Evolutionary conservation across 2,888 invertebrate species (phyloP), one percentile per base, ranked within the genome.

Genomic region (Geophilus truncorum): DNA sequence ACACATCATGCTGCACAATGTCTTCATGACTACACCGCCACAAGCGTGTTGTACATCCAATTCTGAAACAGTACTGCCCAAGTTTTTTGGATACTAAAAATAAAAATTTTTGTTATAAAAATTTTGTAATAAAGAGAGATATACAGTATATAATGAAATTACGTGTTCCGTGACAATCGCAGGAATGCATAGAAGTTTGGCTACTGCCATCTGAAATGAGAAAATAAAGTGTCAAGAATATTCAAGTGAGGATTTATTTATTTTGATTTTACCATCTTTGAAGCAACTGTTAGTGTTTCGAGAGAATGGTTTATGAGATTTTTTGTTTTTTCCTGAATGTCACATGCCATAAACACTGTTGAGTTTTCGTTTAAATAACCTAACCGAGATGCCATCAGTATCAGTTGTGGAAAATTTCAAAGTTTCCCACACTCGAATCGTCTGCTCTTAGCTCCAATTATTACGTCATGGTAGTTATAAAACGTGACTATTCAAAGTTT

Each of bases 1-100:
- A 18, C 91, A 90, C 32, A 90, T 86, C 94, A 95, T 94, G 77
- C 93, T 93, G 85, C 94, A 94, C 82, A 87, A 89, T 0, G 92
- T 93, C 87, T 95, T 95, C 30, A 91, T 88, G 81, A 92, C 91
- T 0, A 92, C 89, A 21, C 91, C 86, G n/a, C 89, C 87, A 18
- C 7, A 18, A 0, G 92, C 92, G 83, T 89, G 89, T 0, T 87
- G 87, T 0, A 92, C 87, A 84, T 93, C 91, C 7, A 95, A 87
- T 82, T 93, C 92, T 0, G 90, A 86, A 0, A 92, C 92, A 0
- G 92, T 94, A 81, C 89, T 90, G 0, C 94, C 94, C 0, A 95
- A 87, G 51, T 91, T 92, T 85, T 91, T 90, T 0, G 93, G 92
- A 86, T 92, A 91, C 84, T 82, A 80, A 32, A 80, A 78, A 79